Conservation (phyloP, 2,888 invertebrate genomes). For the Cephus sareptanus region DNA sequence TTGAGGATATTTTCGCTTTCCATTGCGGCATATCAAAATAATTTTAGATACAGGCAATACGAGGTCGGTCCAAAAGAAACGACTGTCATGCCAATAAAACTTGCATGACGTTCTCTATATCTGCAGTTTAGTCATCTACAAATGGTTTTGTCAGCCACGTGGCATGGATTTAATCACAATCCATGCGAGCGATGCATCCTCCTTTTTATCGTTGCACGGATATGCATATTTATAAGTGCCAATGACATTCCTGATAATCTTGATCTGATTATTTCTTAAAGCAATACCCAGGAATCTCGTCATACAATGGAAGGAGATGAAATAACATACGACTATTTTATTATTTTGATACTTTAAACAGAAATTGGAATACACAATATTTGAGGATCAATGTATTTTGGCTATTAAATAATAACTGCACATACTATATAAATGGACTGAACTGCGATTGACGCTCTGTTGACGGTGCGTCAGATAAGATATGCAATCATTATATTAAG, state of each 20-base stretch:
- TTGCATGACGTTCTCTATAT: background rate
- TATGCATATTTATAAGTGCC: background rate
- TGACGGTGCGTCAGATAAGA: background rate
- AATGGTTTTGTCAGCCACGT: background rate
- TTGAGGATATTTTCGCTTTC: background rate
- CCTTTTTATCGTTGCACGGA: background rate
- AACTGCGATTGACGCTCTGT: background rate
- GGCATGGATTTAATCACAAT: background rate
- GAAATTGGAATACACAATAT: background rate
- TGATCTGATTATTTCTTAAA: background rate
- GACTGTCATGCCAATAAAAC: background rate
- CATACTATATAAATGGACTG: background rate
- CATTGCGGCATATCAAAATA: background rate
- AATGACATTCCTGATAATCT: background rate
- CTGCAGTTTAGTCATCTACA: background rate
- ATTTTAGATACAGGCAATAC: background rate
- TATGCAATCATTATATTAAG: background rate
- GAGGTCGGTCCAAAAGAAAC: background rate
- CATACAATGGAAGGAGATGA: background rate
- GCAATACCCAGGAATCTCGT: background rate
- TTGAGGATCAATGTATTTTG: background rate
- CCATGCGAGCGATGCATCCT: background rate
- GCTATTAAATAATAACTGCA: background rate
- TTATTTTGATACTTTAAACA: background rate
- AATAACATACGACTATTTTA: background rate